phyloP scores from a whole-genome alignment of 2,113 vertebrate species.

The Bubo bubo region DNA sequence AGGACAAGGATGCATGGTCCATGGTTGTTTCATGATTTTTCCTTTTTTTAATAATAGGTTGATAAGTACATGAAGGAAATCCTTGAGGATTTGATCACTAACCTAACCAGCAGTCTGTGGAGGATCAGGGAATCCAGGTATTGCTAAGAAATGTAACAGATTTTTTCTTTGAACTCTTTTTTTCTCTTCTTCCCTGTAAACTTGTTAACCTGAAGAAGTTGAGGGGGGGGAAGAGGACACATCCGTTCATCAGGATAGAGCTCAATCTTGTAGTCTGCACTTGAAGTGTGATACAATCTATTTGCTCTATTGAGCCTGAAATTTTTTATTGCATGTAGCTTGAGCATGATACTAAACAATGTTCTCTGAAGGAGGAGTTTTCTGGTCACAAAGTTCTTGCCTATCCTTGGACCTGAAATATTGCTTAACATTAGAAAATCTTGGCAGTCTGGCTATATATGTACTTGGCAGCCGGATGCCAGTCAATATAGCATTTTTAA shows the following conservation, averaged over 20 bases:
- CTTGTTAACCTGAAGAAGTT: neutral
- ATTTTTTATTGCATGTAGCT: neutral
- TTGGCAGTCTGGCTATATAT: neutral
- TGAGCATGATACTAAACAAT: neutral
- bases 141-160: neutral
- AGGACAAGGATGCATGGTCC: neutral
- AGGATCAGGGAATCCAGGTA: constrained; percentile 97
- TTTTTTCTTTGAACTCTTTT: neutral
- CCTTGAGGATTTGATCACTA: constrained; percentile 92
- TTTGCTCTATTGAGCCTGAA: neutral
- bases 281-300: neutral
- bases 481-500: neutral
- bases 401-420: neutral
- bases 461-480: neutral
- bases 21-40: neutral
- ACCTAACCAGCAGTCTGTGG: constrained; percentile 94
- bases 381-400: neutral
- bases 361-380: neutral
- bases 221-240: neutral
- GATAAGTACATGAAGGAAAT: constrained; percentile 97
- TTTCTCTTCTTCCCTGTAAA: neutral
- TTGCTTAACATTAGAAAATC: neutral
- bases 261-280: neutral
- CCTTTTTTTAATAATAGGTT: constrained; percentile 77
- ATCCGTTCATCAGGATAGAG: neutral